Conservation (phyloP, 2,888 invertebrate species). For the Anarsia innoxiella region DNA sequence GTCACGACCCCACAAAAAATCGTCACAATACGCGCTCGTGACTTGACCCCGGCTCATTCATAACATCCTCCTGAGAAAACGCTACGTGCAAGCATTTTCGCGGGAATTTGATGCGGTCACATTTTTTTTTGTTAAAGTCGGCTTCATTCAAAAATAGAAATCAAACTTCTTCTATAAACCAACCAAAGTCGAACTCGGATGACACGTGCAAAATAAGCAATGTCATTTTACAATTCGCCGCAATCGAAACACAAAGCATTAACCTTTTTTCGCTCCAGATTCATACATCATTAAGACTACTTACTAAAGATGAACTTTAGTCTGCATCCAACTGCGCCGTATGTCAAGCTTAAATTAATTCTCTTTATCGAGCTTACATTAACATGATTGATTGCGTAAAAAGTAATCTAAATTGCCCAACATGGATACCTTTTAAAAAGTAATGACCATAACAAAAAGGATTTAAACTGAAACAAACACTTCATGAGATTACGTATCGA, state of each 20-base stretch:
- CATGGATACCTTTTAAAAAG: conserved; percentile 23
- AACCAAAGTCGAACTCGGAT: too few relatives aligned
- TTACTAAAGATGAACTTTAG: conserved; percentile 7
- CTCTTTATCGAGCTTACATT: conserved; percentile 7
- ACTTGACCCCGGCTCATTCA: conserved; percentile 47
- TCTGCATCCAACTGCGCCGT: neutral
- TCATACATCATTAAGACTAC: conserved; percentile 1
- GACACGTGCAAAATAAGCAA: too few relatives aligned
- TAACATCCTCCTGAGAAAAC: conserved; percentile 45
- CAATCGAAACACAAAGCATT: too few relatives aligned
- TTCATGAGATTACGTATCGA: conserved; percentile 40
- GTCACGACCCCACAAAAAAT: conserved; percentile 51
- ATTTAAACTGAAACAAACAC: conserved; percentile 45
- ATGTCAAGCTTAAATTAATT: neutral
- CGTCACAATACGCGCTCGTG: conserved; percentile 52
- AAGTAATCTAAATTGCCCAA: conserved; percentile 4
- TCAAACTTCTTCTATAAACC: too few relatives aligned
- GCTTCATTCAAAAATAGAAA: conserved; percentile 5
- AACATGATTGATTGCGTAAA: conserved; percentile 10
- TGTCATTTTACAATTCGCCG: too few relatives aligned
- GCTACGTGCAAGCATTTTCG: conserved; percentile 59
- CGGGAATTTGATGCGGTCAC: conserved; percentile 20
- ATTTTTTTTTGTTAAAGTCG: conserved; percentile 4
- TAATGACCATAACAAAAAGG: conserved; percentile 51
- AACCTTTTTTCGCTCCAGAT: conserved; percentile 7